phyloP scores from a whole-genome alignment of 2,888 invertebrate genomes.

The Dexiosoma caninum region DNA sequence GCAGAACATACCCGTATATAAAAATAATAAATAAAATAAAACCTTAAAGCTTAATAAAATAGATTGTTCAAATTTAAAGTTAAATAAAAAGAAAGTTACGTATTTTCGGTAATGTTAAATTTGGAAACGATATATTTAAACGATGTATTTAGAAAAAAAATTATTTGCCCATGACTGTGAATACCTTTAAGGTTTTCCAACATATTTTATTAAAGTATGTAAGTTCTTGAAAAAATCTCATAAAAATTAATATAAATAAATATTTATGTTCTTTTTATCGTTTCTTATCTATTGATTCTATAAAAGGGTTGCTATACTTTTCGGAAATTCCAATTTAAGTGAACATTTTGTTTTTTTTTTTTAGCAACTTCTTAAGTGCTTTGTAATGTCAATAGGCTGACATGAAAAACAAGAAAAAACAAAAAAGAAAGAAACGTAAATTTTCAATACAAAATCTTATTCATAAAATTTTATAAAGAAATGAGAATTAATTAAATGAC shows the following conservation, averaged over 20 bases:
- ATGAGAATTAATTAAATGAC: slow-evolving; percentile 34
- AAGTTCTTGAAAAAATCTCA: not conserved
- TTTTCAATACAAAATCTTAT: not conserved
- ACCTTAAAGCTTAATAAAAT: too few relatives aligned
- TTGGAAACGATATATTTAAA: too few relatives aligned
- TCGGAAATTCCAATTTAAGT: slow-evolving; percentile 2
- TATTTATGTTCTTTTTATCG: slow-evolving; percentile 29
- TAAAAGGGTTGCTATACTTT: not conserved
- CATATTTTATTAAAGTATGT: too few relatives aligned
- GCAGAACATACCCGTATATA: too few relatives aligned
- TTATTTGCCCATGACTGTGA: not conserved
- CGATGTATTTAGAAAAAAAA: too few relatives aligned
- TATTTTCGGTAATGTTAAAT: too few relatives aligned
- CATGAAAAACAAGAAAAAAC: too few relatives aligned
- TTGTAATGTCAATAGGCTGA: slow-evolving; percentile 26
- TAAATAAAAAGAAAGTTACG: too few relatives aligned
- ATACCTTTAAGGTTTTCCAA: slow-evolving; percentile 4
- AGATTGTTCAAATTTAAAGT: too few relatives aligned
- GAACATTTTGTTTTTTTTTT: not conserved
- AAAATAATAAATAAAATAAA: too few relatives aligned
- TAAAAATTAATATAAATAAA: slow-evolving; percentile 14
- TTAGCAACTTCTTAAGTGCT: slow-evolving; percentile 24
- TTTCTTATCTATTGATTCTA: slow-evolving; percentile 38
- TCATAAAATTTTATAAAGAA: slow-evolving; percentile 16
- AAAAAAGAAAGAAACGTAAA: not conserved